phyloP scores from a whole-genome alignment of 23 tunicate genomes.

The Styela clava region DNA sequence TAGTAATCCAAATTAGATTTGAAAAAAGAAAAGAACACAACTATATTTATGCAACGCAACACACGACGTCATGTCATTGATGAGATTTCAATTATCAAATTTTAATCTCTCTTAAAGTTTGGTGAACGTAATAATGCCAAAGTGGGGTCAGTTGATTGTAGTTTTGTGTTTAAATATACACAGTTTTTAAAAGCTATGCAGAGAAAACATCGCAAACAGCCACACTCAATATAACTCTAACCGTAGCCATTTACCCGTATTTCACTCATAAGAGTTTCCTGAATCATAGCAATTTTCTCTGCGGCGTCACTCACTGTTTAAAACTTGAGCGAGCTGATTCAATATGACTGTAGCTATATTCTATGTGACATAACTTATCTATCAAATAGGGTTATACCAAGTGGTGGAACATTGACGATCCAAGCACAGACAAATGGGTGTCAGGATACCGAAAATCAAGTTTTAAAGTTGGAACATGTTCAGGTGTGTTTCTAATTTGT shows the following conservation, averaged over 20 bases:
- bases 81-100: too few relatives aligned
- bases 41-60: background rate
- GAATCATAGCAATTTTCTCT: background rate
- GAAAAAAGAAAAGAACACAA: background rate
- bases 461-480: conserved; percentile 19
- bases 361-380: background rate
- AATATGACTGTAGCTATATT: background rate
- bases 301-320: background rate
- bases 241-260: too few relatives aligned
- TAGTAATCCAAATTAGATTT: background rate
- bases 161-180: too few relatives aligned
- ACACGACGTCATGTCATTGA: too few relatives aligned
- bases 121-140: too few relatives aligned
- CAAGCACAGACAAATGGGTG: background rate
- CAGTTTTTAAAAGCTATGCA: too few relatives aligned
- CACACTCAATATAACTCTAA: too few relatives aligned
- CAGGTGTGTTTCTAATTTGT: conserved; percentile 9
- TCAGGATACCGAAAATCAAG: background rate
- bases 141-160: too few relatives aligned
- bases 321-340: background rate
- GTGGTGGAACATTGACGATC: background rate
- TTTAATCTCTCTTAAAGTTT: too few relatives aligned
- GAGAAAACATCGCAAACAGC: too few relatives aligned
- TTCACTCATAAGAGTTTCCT: too few relatives aligned
- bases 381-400: background rate